Evolutionary conservation across 2,888 invertebrate species (phyloP), one percentile per base, ranked within the genome.

Genomic region (Mactromeris polynyma): DNA sequence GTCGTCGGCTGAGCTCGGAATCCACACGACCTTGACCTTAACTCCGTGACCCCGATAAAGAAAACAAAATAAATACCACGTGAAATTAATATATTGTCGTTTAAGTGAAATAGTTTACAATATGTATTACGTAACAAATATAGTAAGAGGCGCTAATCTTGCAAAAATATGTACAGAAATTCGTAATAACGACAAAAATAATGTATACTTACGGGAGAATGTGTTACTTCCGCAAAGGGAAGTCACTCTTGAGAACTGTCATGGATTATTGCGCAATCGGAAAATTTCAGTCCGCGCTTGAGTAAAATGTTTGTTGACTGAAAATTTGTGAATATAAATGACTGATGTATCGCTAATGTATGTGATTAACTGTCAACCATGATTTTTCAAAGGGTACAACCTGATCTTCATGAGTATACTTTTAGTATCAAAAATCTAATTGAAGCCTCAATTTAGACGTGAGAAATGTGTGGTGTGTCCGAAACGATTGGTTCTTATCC

Each of bases 261-360:
- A 38, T n/a, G 17, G 42, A 54, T 79, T 82, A 85, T 88, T 88
- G 88, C 88, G 88, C 88, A 88, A 88, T 87, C 80, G 54, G 21
- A 17, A 51, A 51, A 51, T 9, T n/a, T n/a, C n/a, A n/a, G n/a
- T n/a, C n/a, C n/a, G n/a, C n/a, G n/a, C n/a, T n/a, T n/a, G n/a
- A n/a, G n/a, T n/a, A n/a, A n/a, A n/a, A n/a, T n/a, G n/a, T n/a
- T n/a, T n/a, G n/a, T n/a, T n/a, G n/a, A n/a, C n/a, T n/a, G n/a
- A n/a, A n/a, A n/a, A n/a, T n/a, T n/a, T n/a, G n/a, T n/a, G n/a
- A n/a, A n/a, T n/a, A n/a, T n/a, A n/a, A n/a, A n/a, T n/a, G n/a
- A n/a, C n/a, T n/a, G n/a, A n/a, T n/a, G n/a, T n/a, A n/a, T n/a
- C n/a, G n/a, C n/a, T n/a, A n/a, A n/a, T n/a, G n/a, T n/a, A n/a